Base-by-base conservation (phyloP, 1,140 invertebrate genomes). In the Yoshiicerus persimilis region DNA sequence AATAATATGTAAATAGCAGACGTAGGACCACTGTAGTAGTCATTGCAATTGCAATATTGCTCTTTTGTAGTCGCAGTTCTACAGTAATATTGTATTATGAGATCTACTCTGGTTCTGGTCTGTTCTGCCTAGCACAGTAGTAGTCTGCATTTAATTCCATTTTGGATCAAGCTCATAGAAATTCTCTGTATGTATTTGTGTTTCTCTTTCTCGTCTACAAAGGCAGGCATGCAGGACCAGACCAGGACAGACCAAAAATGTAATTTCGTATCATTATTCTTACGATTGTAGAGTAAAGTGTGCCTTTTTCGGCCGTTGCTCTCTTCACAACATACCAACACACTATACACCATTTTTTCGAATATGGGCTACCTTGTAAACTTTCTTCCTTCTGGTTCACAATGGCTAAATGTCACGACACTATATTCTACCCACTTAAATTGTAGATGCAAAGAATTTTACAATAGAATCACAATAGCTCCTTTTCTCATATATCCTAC, bases 331-430 rank as follows among this genome's bases (percentile, higher is more conserved):
- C 16, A 64, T 64, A 23, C 56, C 16, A 64, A 10, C 20, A n/a
- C 20, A n/a, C 8, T 66, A 70, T 70, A n/a, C 20, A n/a, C 8
- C 27, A 70, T 70, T 32, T 30, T 30, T 30, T 32, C 30, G 1
- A 27, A 32, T 13, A 30, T 11, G 30, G 66, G 66, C 66, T 70
- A 70, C 27, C 27, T 30, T 70, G 66, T 30, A 70, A 30, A 10
- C 23, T 66, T 66, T 30, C 66, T 70, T 30, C 10, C 9, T 4
- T 70, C 13, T 70, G 4, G 66, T 70, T 36, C 32, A 11, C 75
- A 80, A 80, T 80, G 75, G 32, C 75, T 80, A 80, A 80, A 80
- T 80, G 75, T 80, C 75, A 80, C 75, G 75, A 80, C 66, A 70
- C 66, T 16, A 70, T 30, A 80, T 34, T 32, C 25, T 30, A 9